These are phyloP conservation scores for Drosophila conformis DNA, from an alignment of 2,888 invertebrate species.

Conservation along the genomic window DNA sequence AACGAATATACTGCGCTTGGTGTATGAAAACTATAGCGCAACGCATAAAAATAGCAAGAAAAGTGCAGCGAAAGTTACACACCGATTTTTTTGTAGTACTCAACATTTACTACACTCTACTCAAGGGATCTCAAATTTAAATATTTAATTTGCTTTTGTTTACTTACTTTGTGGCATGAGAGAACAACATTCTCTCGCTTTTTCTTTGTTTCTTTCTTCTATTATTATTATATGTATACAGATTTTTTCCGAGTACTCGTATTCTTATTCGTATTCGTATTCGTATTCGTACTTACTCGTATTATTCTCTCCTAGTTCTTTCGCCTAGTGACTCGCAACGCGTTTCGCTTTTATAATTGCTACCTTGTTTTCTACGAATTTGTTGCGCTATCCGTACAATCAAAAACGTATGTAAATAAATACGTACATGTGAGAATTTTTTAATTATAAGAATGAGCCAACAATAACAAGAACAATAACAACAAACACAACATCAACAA, in stretches of 20 bases:
- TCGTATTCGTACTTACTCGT: conserved; percentile 2
- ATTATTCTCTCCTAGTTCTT: conserved; percentile 25
- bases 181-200: conserved; percentile 33
- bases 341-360: conserved; percentile 72
- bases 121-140: conserved; percentile 24
- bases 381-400: conserved; percentile 52
- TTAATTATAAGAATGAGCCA: conserved; percentile 63
- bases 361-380: conserved; percentile 75
- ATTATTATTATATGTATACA: conserved; percentile 11
- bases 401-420: conserved; percentile 63
- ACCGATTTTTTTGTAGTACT: conserved; percentile 11
- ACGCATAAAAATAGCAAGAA: conserved; percentile 49
- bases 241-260: conserved; percentile 13
- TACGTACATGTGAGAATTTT: conserved; percentile 61
- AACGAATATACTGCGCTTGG: not conserved
- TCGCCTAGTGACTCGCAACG: conserved; percentile 30
- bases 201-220: conserved; percentile 2
- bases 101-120: conserved; percentile 15
- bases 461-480: not conserved
- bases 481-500: conserved; percentile 7
- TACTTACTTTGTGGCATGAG: conserved; percentile 47
- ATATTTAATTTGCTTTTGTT: conserved; percentile 49
- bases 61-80: conserved; percentile 43
- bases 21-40: conserved; percentile 10
- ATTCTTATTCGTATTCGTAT: conserved; percentile 1